Evolutionary conservation across 2,888 invertebrate genomes (phyloP), one percentile per base, ranked within the genome.

Genomic region (Dusona sp.): DNA sequence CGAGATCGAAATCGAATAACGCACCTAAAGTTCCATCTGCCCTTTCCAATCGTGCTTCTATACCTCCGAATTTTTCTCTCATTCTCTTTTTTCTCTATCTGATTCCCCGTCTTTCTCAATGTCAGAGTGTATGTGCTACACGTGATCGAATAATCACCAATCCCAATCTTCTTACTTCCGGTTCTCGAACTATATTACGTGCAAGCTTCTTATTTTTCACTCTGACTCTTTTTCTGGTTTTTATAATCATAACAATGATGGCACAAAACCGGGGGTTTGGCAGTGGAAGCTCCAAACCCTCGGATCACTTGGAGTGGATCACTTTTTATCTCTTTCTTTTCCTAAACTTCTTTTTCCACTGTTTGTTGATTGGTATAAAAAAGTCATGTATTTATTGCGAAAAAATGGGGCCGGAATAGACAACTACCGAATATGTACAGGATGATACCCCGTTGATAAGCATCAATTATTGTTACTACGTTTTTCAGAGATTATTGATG

Each of bases 1-100:
- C 57, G 83, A 91, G 92, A 91, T 91, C 91, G 91, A 90, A 91
- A 91, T 92, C 91, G 92, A 91, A 90, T 90, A 88, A 87, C 88
- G 89, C 88, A 85, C 75, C 87, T 33, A 68, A 75, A 79, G 70
- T 84, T 84, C 86, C 86, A 87, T 87, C 86, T 87, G 86, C 86
- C 81, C 67, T 61, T 78, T 54, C 61, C 48, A 75, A 82, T 82
- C 82, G 45, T 45, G 57, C 75, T 68, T 54, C 29, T 61, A 67
- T 51, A 61, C 51, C 61, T 45, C 64, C 42, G 45, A 65, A 75
- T 80, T 75, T 64, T 33, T 74, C 38, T 68, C 68, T 75, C 67
- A 25, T 19, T 67, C 13, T 67, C 45, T 16, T 42, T 1, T 68
- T n/a, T 48, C 45, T 22, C 65, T 54, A 13, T 33, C 61, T 57